Evolutionary conservation across 2,888 invertebrate genomes (phyloP).

Genomic region (Arrhopalites spinosus): DNA sequence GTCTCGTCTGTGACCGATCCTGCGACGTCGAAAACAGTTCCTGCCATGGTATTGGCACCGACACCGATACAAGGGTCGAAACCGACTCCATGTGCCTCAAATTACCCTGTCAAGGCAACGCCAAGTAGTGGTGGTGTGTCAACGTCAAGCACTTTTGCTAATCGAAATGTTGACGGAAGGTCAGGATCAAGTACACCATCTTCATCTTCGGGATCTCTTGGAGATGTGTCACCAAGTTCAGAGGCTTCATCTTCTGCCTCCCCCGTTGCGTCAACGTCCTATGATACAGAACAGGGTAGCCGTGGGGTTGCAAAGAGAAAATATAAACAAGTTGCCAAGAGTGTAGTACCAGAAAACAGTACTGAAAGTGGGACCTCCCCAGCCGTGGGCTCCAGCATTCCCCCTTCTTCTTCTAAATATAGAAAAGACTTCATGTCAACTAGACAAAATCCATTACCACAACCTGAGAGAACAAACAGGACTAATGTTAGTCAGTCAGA

Average conservation of each 20-base stretch:
- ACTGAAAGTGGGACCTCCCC: background rate
- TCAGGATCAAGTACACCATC: background rate
- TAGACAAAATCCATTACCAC: background rate
- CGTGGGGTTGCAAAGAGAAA: background rate
- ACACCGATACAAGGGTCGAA: constrained; percentile 22
- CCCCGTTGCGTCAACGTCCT: background rate
- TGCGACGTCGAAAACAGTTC: constrained; percentile 36
- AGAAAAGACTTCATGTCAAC: background rate
- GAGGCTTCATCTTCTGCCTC: background rate
- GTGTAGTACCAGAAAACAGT: constrained; percentile 11
- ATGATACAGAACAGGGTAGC: background rate
- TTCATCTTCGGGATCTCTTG: background rate
- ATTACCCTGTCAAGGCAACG: background rate
- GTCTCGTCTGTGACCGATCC: constrained; percentile 34
- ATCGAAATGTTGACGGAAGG: background rate
- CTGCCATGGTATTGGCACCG: constrained; percentile 33
- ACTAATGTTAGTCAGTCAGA: constrained; percentile 2
- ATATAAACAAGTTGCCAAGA: background rate
- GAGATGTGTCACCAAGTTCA: background rate
- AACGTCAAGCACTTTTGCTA: constrained; percentile 6
- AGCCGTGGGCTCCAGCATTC: background rate
- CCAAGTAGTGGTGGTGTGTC: background rate
- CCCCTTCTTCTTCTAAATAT: background rate
- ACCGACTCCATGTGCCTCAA: constrained; percentile 6
- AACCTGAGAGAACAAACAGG: background rate